phyloP scores from a whole-genome alignment of 2,113 vertebrate genomes.

The Perca schrenkii region DNA sequence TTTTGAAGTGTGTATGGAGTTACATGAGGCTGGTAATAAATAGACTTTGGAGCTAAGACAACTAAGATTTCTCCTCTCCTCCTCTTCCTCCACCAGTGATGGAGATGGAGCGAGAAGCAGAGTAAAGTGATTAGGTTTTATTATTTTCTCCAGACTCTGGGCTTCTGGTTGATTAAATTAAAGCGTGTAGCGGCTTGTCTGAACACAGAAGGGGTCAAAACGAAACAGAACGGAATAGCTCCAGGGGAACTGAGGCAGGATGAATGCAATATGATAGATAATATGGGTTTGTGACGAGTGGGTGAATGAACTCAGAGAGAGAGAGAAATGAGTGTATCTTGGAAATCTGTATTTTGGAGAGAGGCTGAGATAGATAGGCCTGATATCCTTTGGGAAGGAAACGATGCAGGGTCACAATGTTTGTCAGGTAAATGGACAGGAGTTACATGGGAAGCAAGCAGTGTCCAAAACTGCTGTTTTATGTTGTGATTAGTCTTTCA shows the following conservation, averaged over 20 bases:
- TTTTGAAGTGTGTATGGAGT: slow-evolving; percentile 63
- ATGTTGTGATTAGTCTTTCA: not conserved
- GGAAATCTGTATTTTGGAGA: slow-evolving; percentile 24
- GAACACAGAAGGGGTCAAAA: slow-evolving; percentile 70
- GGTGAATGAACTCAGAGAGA: slow-evolving; percentile 29
- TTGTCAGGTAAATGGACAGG: not conserved
- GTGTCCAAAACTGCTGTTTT: too few species aligned
- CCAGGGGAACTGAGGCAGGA: slow-evolving; percentile 36
- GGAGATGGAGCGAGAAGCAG: slow-evolving; percentile 45
- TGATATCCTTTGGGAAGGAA: not conserved
- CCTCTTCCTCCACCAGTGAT: slow-evolving; percentile 54
- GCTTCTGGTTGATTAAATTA: slow-evolving; percentile 73
- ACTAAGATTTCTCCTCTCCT: slow-evolving; percentile 46
- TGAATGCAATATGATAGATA: slow-evolving; percentile 59
- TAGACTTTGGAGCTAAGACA: slow-evolving; percentile 64
- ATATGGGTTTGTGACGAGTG: slow-evolving; percentile 43
- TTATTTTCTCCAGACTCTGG: slow-evolving; percentile 72
- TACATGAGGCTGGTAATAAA: slow-evolving; percentile 65
- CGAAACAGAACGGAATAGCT: slow-evolving; percentile 50
- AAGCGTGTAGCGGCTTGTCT: slow-evolving; percentile 67
- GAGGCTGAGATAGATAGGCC: not conserved
- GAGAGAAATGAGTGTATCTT: slow-evolving; percentile 19
- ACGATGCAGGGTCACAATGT: not conserved
- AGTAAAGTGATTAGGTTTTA: slow-evolving; percentile 74
- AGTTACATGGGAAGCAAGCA: not conserved